A percentile compares a stretch with the other conserved stretches of the same genome.
Conservation (phyloP, 2,888 invertebrate species). For the Meiosimyza decipiens region DNA sequence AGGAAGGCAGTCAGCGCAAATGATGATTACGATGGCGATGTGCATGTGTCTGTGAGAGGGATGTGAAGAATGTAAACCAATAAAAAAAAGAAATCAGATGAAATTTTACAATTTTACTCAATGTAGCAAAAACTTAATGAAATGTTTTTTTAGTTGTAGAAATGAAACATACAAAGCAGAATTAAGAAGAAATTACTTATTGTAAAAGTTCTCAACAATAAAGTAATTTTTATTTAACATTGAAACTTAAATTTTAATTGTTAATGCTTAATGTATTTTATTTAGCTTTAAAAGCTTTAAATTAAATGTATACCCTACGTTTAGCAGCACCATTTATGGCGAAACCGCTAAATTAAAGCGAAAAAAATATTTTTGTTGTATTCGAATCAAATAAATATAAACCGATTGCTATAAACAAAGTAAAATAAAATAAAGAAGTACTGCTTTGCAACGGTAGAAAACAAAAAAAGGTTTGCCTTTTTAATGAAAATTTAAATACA, state of each 20-base stretch:
- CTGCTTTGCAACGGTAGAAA: too few species aligned
- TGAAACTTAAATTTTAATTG: constrained; percentile 25
- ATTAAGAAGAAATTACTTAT: constrained; percentile 14
- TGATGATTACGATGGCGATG: constrained; percentile 1
- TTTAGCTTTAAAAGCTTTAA: constrained; percentile 18
- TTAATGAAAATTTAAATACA: too few species aligned
- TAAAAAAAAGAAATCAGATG: constrained; percentile 3
- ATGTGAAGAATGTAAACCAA: not conserved
- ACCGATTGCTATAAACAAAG: not conserved
- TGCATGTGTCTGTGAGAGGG: not conserved
- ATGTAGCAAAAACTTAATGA: constrained; percentile 12
- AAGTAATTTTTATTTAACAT: constrained; percentile 22
- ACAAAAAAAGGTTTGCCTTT: too few species aligned
- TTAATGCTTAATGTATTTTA: constrained; percentile 30
- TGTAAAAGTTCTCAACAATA: constrained; percentile 1
- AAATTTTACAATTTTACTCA: not conserved
- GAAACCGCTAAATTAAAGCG: constrained; percentile 1
- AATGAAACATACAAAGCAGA: not conserved
- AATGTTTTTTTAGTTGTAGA: constrained; percentile 16
- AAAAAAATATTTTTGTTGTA: constrained; percentile 20
- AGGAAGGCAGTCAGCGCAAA: not conserved
- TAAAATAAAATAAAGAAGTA: too few species aligned
- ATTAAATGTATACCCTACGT: not conserved
- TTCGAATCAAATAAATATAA: constrained; percentile 7
- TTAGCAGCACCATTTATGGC: constrained; percentile 11